Percentiles rank a stretch among this genome's conserved stretches.
These are phyloP conservation scores for Rosalia funebris DNA, from an alignment of 2,888 invertebrate species.

Conservation along the genomic window DNA sequence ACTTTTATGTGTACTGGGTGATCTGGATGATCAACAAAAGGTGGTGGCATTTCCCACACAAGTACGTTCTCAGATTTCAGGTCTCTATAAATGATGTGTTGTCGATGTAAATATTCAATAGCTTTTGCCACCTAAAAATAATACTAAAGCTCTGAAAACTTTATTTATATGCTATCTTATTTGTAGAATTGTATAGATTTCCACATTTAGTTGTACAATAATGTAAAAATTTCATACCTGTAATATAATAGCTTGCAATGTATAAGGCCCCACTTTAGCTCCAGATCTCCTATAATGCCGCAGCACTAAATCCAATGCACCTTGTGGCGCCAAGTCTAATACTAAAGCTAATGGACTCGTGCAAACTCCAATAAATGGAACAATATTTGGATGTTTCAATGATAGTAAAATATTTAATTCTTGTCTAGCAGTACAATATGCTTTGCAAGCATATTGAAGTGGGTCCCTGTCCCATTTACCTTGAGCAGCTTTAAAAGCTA, in stretches of 20 bases:
- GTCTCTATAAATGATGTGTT: constrained; percentile 92
- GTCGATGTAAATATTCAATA: constrained; percentile 92
- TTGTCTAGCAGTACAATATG: constrained; percentile 95
- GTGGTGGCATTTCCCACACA: constrained; percentile 95
- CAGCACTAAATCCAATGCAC: constrained; percentile 86
- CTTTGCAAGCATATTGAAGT: constrained; percentile 90
- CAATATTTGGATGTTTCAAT: constrained; percentile 90
- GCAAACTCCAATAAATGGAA: constrained; percentile 90
- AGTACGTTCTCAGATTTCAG: constrained; percentile 97
- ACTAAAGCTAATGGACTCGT: constrained; percentile 89
- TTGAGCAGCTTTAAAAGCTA: constrained; percentile 65
- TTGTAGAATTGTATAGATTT: too few relatives aligned
- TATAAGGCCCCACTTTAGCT: constrained; percentile 80
- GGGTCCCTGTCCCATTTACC: constrained; percentile 96
- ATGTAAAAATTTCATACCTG: constrained; percentile 73
- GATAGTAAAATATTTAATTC: constrained; percentile 89
- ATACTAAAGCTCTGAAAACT: too few relatives aligned
- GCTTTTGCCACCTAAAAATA: constrained; percentile 89
- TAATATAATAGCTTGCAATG: constrained; percentile 84
- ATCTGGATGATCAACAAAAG: constrained; percentile 75
- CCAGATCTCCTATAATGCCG: constrained; percentile 88
- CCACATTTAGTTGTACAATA: too few relatives aligned
- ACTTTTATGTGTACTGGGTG: constrained; percentile 87
- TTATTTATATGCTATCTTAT: too few relatives aligned
- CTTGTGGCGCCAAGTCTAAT: constrained; percentile 90